Percentiles rank a stretch among this genome's conserved stretches.
These are phyloP conservation scores for Lasioglossum oenotherae DNA, from an alignment of 2,888 invertebrate species.

Conservation along the genomic window DNA sequence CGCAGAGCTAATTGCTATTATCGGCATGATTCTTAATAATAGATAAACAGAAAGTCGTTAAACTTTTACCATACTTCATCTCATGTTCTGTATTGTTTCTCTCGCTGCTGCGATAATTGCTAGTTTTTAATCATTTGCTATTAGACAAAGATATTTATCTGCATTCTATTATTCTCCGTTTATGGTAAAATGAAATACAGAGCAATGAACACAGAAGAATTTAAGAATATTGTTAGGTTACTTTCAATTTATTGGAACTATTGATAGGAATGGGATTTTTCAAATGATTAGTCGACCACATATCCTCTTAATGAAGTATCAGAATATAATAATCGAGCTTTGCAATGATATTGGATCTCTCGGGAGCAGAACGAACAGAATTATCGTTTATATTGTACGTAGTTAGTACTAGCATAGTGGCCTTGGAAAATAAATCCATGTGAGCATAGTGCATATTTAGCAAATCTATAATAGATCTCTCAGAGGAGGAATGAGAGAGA, in stretches of 20 bases:
- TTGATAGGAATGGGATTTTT: background rate
- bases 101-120: background rate
- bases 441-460: background rate
- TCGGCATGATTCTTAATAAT: background rate
- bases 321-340: background rate
- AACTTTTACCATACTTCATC: background rate
- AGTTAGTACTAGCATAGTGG: background rate
- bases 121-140: background rate
- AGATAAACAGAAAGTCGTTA: background rate
- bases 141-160: background rate
- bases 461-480: conserved; percentile 6
- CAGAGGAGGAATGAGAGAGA: background rate
- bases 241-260: background rate
- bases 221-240: background rate
- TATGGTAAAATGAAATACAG: background rate
- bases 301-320: background rate
- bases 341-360: background rate
- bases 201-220: background rate
- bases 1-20: background rate
- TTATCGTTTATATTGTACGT: background rate
- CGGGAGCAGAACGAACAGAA: background rate
- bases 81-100: background rate
- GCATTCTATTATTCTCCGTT: background rate
- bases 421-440: background rate
- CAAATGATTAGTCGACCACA: background rate